phyloP scores from a whole-genome alignment of 1,140 invertebrate species.

The Rhopalosiphum padi region DNA sequence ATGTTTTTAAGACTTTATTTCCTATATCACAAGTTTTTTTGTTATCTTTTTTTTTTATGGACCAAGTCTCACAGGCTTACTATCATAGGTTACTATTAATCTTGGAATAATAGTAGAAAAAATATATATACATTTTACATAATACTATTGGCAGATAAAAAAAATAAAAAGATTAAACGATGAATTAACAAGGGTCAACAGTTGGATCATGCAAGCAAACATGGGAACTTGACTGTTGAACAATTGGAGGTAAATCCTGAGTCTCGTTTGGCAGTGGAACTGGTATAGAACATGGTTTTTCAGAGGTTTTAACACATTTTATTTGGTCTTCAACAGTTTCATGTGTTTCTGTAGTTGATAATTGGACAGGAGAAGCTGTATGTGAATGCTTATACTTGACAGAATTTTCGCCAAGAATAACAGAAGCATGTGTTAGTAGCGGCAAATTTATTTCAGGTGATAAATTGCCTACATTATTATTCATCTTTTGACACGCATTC shows the following conservation, averaged over 20 bases:
- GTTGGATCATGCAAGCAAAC: neutral
- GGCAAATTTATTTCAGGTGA: slow-evolving; percentile 34
- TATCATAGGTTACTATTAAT: no score
- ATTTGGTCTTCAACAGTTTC: slow-evolving; percentile 47
- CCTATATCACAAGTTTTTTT: no score
- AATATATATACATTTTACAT: neutral
- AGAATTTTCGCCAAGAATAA: slow-evolving; percentile 29
- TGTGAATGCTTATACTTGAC: neutral
- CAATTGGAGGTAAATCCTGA: neutral
- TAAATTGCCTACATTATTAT: neutral
- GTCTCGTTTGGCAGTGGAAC: no score
- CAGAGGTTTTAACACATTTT: neutral
- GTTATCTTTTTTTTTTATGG: no score
- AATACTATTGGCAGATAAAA: neutral
- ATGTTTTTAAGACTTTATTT: no score
- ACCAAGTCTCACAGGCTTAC: no score
- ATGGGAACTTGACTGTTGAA: neutral
- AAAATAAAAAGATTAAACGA: neutral
- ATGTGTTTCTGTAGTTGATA: slow-evolving; percentile 11
- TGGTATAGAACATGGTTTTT: slow-evolving; percentile 44
- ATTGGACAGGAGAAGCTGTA: neutral
- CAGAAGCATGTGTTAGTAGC: slow-evolving; percentile 4
- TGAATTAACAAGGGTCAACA: neutral
- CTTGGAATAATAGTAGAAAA: neutral
- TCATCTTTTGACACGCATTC: neutral